These are phyloP conservation scores for Lepus oiostolus DNA, from an alignment of 2,797 vertebrate species.

Conservation along the genomic window DNA sequence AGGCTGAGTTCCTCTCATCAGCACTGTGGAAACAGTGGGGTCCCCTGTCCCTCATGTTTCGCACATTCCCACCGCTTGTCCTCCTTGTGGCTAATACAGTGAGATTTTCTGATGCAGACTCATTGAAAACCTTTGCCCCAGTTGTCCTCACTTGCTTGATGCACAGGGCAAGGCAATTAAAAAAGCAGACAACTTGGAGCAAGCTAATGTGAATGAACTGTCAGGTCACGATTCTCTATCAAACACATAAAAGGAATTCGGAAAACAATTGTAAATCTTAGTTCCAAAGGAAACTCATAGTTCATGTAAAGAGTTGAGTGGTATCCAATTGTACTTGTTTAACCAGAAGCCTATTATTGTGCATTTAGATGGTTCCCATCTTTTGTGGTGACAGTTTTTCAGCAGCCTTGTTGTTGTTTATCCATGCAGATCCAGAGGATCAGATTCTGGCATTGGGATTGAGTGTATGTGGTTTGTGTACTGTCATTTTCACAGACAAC, in stretches of 20 bases:
- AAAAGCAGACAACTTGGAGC: not conserved
- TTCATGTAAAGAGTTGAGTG: not conserved
- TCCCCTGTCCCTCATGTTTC: not conserved
- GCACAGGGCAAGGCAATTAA: not conserved
- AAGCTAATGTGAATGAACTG: not conserved
- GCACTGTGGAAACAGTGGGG: not conserved
- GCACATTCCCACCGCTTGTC: not conserved
- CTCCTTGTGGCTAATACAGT: not conserved
- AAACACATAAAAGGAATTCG: not conserved
- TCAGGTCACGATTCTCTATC: not conserved
- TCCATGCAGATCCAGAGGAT: not conserved
- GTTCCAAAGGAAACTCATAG: not conserved
- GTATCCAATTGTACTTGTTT: not conserved
- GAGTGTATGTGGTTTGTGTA: not conserved
- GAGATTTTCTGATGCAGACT: not conserved
- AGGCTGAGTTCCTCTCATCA: not conserved
- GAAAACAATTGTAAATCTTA: not conserved
- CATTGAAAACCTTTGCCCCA: not conserved
- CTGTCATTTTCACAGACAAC: not conserved
- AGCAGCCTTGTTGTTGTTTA: slow-evolving; percentile 18
- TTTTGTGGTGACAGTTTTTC: not conserved
- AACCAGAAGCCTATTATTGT: not conserved
- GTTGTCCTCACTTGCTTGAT: not conserved
- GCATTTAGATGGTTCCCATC: not conserved
- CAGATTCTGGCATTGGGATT: not conserved